Percentiles rank a stretch among this genome's conserved stretches.
Evolutionary conservation across 1,140 invertebrate genomes (phyloP).

Genomic region (Aphaenogaster ashmeadi): DNA sequence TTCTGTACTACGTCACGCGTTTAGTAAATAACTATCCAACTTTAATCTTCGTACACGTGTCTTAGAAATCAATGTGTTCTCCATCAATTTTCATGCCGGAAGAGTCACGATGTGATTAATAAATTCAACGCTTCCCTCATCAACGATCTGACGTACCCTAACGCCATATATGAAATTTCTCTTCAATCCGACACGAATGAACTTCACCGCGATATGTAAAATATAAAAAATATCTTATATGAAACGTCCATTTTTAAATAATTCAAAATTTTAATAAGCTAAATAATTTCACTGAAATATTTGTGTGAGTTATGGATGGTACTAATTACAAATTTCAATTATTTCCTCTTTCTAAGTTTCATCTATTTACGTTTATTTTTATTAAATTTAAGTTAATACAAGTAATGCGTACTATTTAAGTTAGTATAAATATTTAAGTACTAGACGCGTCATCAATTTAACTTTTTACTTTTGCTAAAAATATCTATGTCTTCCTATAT

Average conservation of each 20-base stretch:
- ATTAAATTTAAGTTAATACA: slow-evolving; percentile 2
- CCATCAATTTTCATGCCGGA: slow-evolving; percentile 31
- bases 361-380: background rate
- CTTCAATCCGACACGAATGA: background rate
- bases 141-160: background rate
- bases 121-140: slow-evolving; percentile 9
- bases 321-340: background rate
- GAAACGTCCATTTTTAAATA: background rate
- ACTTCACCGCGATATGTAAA: background rate
- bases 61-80: slow-evolving; percentile 16
- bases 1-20: background rate
- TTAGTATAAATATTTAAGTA: background rate
- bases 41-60: background rate
- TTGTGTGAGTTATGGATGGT: background rate
- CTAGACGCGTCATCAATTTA: background rate
- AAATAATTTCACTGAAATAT: background rate
- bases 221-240: background rate
- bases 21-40: slow-evolving; percentile 6
- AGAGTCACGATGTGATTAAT: slow-evolving; percentile 23
- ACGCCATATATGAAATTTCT: background rate
- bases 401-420: background rate
- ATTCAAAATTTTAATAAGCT: background rate
- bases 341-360: background rate
- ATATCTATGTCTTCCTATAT: background rate
- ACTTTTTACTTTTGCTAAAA: background rate